Evolutionary conservation across 2,888 invertebrate genomes (phyloP).

Genomic region (Platerodrilus igneus): DNA sequence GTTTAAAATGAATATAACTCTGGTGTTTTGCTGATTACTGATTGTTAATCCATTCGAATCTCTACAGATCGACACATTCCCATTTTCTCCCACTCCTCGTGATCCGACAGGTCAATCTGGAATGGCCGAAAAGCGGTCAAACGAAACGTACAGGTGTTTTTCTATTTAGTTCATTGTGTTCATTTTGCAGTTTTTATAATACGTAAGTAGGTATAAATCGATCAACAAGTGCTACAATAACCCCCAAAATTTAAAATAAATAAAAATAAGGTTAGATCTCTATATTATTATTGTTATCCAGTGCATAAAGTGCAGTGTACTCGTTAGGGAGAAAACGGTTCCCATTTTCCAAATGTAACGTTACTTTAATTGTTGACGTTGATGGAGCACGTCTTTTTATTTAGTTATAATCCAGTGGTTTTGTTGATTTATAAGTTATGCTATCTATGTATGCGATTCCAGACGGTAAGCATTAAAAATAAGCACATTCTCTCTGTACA

Average conservation of each 20-base stretch:
- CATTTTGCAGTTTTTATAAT: slow-evolving; percentile 26
- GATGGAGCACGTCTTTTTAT: no score
- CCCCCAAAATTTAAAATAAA: not conserved
- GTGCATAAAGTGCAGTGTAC: slow-evolving; percentile 46
- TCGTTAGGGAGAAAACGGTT: slow-evolving; percentile 35
- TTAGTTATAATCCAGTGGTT: no score
- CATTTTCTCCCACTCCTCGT: no score
- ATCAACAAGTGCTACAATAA: not conserved
- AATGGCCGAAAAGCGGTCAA: slow-evolving; percentile 51
- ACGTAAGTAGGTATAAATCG: slow-evolving; percentile 25
- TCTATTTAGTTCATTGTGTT: slow-evolving; percentile 43
- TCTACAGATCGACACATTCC: no score
- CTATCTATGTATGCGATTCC: no score
- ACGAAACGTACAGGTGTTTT: slow-evolving; percentile 49
- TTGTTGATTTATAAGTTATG: no score
- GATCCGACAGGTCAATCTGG: slow-evolving; percentile 49
- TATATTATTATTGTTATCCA: slow-evolving; percentile 44
- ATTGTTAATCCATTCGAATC: no score
- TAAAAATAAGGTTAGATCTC: slow-evolving; percentile 23
- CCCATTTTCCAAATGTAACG: slow-evolving; percentile 43
- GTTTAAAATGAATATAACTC: no score
- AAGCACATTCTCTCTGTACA: no score
- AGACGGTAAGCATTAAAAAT: no score
- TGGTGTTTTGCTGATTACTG: no score
- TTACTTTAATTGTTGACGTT: slow-evolving; percentile 39